A percentile compares a stretch with the other conserved stretches of the same genome.
Evolutionary conservation across 2,113 vertebrate species (phyloP).

Genomic region (Calidris pugnax): DNA sequence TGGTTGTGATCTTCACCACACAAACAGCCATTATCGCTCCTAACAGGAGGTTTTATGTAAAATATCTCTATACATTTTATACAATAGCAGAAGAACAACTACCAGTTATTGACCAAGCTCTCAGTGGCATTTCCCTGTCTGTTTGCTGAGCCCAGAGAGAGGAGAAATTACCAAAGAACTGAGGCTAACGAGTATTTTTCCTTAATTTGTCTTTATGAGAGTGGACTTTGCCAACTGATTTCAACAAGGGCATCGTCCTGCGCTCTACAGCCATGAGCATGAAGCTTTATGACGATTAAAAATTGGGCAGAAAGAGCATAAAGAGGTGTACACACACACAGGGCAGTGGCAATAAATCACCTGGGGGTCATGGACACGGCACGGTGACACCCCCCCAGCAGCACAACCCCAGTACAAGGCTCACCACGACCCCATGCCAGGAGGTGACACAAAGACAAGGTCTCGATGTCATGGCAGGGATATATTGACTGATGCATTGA

Average conservation of each 20-base stretch:
- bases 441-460: neutral
- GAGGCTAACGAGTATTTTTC: neutral
- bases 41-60: neutral
- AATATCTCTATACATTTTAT: neutral
- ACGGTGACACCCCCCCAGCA: neutral
- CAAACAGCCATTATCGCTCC: neutral
- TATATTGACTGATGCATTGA: too few relatives aligned
- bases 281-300: neutral
- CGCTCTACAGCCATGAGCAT: fast-evolving
- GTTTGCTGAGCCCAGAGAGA: neutral
- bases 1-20: neutral
- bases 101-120: neutral
- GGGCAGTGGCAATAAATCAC: neutral
- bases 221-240: neutral
- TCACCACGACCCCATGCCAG: neutral
- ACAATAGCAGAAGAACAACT: neutral
- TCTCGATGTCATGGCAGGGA: fast-evolving
- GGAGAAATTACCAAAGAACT: neutral
- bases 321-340: fast-evolving
- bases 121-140: neutral
- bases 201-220: neutral
- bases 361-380: neutral
- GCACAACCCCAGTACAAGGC: neutral
- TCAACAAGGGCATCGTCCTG: neutral
- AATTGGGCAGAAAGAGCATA: neutral